These are phyloP conservation scores for Aethes cnicana DNA, from an alignment of 2,888 invertebrate species.

Conservation along the genomic window DNA sequence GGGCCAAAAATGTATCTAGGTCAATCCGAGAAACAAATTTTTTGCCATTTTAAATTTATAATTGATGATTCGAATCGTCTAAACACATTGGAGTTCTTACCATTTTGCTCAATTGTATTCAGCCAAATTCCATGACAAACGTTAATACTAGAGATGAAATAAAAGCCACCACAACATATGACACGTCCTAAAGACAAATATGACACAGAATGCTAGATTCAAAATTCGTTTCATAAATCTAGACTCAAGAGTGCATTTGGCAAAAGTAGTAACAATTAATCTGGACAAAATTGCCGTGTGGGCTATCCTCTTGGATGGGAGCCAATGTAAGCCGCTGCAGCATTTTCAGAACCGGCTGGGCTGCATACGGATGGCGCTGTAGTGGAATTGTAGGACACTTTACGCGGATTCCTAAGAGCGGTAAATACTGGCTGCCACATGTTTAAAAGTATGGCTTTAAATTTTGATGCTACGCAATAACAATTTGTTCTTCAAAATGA, in stretches of 20 bases:
- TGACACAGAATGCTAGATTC: slow-evolving; percentile 37
- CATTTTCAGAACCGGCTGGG: slow-evolving; percentile 26
- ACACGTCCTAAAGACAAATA: slow-evolving; percentile 20
- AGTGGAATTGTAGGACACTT: slow-evolving; percentile 15
- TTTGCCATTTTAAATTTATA: no score
- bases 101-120: no score
- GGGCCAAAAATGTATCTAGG: no score
- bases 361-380: slow-evolving; percentile 25
- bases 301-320: slow-evolving; percentile 51
- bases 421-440: slow-evolving; percentile 19
- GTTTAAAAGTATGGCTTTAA: slow-evolving; percentile 9
- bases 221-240: slow-evolving; percentile 53
- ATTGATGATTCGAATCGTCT: no score
- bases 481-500: no score
- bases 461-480: no score
- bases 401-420: slow-evolving; percentile 9
- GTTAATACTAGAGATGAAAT: slow-evolving; percentile 20
- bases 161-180: slow-evolving; percentile 19
- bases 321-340: slow-evolving; percentile 50
- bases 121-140: slow-evolving; percentile 9
- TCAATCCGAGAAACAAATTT: no score
- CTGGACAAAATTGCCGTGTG: slow-evolving; percentile 55
- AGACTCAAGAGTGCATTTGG: slow-evolving; percentile 62
- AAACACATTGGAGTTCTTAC: no score
- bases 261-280: slow-evolving; percentile 74